phyloP scores from a whole-genome alignment of 2,797 vertebrate species.

The Eulemur albifrons region DNA sequence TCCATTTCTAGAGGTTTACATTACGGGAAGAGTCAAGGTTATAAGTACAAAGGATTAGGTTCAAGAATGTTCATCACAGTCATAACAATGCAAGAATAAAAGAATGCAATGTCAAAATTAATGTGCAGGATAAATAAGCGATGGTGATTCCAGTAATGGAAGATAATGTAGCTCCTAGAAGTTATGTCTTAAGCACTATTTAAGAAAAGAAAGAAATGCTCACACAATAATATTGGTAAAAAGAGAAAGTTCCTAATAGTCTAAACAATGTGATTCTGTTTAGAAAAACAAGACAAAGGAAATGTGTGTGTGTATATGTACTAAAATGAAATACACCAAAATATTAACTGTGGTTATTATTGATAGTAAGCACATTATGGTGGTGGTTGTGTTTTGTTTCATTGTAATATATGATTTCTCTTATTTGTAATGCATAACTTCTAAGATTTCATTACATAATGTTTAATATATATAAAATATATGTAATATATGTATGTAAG shows the following conservation, averaged over 20 bases:
- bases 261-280: neutral
- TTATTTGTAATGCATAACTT: neutral
- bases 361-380: neutral
- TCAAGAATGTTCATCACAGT: neutral
- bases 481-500: neutral
- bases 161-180: neutral
- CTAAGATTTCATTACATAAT: neutral
- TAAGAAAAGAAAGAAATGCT: neutral
- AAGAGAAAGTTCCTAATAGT: neutral
- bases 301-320: neutral
- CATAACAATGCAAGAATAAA: neutral
- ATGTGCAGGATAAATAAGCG: neutral
- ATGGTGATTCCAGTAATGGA: neutral
- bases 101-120: neutral
- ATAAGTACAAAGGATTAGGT: neutral
- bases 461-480: neutral
- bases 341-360: neutral
- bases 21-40: neutral
- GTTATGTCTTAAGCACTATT: neutral
- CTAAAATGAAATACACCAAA: neutral
- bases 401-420: neutral
- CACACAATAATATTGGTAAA: neutral
- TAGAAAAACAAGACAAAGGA: neutral
- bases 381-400: neutral
- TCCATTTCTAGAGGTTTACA: constrained; percentile 7